phyloP scores from a whole-genome alignment of 2,113 vertebrate species.

The Strix uralensis region DNA sequence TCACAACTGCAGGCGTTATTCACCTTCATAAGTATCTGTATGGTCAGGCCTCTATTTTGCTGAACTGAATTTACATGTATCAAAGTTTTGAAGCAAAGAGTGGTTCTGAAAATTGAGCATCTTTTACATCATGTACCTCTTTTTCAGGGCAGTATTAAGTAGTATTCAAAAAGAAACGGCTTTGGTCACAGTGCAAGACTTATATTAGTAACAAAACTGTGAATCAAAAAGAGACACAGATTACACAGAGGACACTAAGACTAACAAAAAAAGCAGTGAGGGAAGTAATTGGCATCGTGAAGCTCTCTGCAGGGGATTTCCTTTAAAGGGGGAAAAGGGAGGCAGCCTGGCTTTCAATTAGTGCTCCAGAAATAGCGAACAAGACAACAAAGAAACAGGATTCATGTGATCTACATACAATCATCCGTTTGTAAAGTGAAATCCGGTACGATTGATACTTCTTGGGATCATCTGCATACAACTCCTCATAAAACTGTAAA shows the following conservation, averaged over 20 bases:
- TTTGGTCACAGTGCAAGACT: constrained; percentile 70
- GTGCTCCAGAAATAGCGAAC: constrained; percentile 66
- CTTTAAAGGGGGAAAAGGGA: constrained; percentile 52
- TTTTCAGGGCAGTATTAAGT: neutral
- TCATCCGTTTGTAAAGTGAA: constrained; percentile 93
- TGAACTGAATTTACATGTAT: neutral
- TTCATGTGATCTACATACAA: constrained; percentile 89
- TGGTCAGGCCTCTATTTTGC: neutral
- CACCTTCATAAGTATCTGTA: neutral
- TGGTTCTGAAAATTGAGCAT: neutral
- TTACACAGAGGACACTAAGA: constrained; percentile 43
- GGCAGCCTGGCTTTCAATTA: constrained; percentile 74
- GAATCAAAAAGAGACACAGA: constrained; percentile 38
- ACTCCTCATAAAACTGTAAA: constrained; percentile 94
- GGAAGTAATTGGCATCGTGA: constrained; percentile 59
- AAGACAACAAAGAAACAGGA: constrained; percentile 47
- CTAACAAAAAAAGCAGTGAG: constrained; percentile 68
- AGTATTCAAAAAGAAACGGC: constrained; percentile 28
- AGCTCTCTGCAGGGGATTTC: constrained; percentile 50
- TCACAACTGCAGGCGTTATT: neutral
- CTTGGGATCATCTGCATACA: constrained; percentile 90
- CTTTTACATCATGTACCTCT: neutral
- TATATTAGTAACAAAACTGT: constrained; percentile 66
- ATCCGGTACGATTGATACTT: constrained; percentile 91
- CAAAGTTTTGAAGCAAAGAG: neutral